These are phyloP conservation scores for Willowsia nigromaculata DNA, from an alignment of 2,888 invertebrate species.

Conservation along the genomic window DNA sequence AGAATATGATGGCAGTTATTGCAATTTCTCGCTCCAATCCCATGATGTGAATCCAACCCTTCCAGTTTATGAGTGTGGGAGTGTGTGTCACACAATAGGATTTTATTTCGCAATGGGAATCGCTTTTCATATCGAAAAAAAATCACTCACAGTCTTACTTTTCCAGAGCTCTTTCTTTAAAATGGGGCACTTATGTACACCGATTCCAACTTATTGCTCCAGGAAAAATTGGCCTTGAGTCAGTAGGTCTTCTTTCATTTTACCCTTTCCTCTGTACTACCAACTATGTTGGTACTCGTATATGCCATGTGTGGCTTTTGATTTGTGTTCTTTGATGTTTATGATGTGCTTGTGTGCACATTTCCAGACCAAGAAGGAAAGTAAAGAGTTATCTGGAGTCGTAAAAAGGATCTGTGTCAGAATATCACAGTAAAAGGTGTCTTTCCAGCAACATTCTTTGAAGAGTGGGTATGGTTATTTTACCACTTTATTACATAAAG, in stretches of 20 bases:
- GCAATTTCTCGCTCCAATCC: neutral
- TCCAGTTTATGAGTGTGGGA: neutral
- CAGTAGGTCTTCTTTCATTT: neutral
- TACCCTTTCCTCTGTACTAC: neutral
- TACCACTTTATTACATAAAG: neutral
- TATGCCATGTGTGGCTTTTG: conserved; percentile 39
- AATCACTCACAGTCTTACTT: neutral
- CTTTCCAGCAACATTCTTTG: neutral
- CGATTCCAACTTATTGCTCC: neutral
- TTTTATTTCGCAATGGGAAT: conserved; percentile 3
- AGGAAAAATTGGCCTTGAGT: conserved; percentile 36
- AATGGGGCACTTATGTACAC: neutral
- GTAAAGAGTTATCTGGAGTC: conserved; percentile 6
- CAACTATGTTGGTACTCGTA: neutral
- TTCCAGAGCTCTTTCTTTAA: neutral
- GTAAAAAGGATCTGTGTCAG: conserved; percentile 31
- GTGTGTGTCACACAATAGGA: conserved; percentile 10
- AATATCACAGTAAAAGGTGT: neutral
- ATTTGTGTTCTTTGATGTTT: conserved; percentile 59
- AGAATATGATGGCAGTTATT: neutral
- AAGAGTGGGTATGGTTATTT: neutral
- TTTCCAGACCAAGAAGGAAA: neutral
- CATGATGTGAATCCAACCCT: too few species aligned
- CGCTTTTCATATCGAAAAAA: neutral
- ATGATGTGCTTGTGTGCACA: conserved; percentile 51